These are phyloP conservation scores for Aplidium turbinatum DNA, from an alignment of 23 tunicate genomes.

Conservation along the genomic window DNA sequence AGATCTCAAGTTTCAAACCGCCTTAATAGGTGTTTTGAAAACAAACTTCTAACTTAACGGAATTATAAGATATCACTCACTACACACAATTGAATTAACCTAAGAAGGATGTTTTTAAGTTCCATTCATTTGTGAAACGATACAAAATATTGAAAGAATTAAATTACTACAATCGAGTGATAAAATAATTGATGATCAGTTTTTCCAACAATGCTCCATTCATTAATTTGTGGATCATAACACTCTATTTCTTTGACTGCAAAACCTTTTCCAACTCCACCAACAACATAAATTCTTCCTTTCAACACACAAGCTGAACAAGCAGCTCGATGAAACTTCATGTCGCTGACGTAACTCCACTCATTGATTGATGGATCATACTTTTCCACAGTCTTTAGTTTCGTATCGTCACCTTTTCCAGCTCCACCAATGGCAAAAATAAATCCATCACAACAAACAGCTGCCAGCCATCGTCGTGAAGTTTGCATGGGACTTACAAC, in stretches of 20 bases:
- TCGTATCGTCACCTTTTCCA: not conserved
- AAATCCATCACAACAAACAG: not conserved
- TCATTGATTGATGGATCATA: not conserved
- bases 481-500: not conserved
- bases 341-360: slow-evolving; percentile 14
- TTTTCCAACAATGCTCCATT: not conserved
- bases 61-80: too few species aligned
- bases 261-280: not conserved
- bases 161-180: slow-evolving; percentile 3
- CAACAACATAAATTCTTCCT: slow-evolving; percentile 10
- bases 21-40: too few species aligned
- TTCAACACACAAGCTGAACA: slow-evolving; percentile 8
- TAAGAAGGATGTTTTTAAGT: too few species aligned
- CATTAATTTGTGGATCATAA: slow-evolving; percentile 1
- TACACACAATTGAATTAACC: too few species aligned
- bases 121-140: too few species aligned
- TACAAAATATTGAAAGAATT: too few species aligned
- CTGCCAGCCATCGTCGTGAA: not conserved
- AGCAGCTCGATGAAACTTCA: not conserved
- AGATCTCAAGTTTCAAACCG: too few species aligned
- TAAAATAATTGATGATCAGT: not conserved
- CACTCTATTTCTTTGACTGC: slow-evolving; percentile 2
- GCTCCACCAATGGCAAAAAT: slow-evolving; percentile 12
- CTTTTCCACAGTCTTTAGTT: slow-evolving; percentile 16
- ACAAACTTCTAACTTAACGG: too few species aligned